Evolutionary conservation across 92 coral and sea anemone species (phyloP), one percentile per base, ranked within the genome.

Genomic region (Chrysogorgia sp.): DNA sequence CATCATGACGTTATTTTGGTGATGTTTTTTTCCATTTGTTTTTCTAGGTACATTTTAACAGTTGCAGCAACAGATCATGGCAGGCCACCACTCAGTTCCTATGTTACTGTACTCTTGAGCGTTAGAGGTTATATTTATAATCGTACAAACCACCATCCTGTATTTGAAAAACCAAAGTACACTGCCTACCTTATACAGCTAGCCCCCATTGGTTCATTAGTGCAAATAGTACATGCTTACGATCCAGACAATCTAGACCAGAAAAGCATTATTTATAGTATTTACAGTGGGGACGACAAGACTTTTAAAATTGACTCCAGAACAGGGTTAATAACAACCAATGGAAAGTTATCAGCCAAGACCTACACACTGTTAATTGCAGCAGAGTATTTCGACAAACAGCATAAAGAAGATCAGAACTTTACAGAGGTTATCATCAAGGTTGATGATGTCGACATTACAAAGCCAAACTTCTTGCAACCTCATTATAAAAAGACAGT

Each of bases 11-110:
- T 28, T 23, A 12, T 23, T 4, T 4, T 20, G 9, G 62, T 23
- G 24, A 56, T 59, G 10, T 15, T 29, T 29, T 35, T n/a, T 24
- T 2, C 40, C 13, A 10, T 61, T 52, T 26, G 5, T 3, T 59
- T 7, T 60, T 29, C 19, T 14, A 67, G 74, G 6, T 67, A 67
- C 26, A 23, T 28, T 17, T n/a, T 67, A 14, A 40, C 20, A 21
- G 74, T 22, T 2, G 34, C 8, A 20, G 74, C 74, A 9, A 67
- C 74, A 0, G 74, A 67, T 25, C 74, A 41, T 0, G 74, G 74
- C 34, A 40, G 22, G 14, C 74, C 74, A 20, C 74, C 74, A 23
- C 50, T 31, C 25, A 41, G 56, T 67, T 34, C 22, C 13, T 67
- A 41, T 28, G 57, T 41, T 10, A 67, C 57, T 2, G 74, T 67